Evolutionary conservation across 2,888 invertebrate genomes (phyloP).

Genomic region (Polymixis lichenea): DNA sequence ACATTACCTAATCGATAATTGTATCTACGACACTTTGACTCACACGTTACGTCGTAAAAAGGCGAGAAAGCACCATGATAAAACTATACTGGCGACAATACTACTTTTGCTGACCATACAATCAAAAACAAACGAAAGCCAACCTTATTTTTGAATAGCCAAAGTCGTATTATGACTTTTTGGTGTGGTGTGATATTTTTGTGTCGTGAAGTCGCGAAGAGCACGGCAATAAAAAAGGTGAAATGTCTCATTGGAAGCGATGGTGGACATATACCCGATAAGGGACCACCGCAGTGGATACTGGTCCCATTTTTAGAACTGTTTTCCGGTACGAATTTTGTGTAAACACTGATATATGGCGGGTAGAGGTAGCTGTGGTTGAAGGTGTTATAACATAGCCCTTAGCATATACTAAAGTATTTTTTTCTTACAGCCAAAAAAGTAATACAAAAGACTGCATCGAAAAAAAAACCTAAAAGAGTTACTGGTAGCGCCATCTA

Average conservation of each 20-base stretch:
- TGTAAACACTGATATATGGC: constrained; percentile 63
- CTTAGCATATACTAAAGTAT: background rate
- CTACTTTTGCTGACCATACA: constrained; percentile 18
- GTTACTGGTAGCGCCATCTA: constrained; percentile 47
- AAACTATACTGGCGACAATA: constrained; percentile 80
- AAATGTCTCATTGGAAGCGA: constrained; percentile 89
- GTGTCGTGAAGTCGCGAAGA: constrained; percentile 87
- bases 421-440: background rate
- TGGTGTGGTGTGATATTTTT: constrained; percentile 47
- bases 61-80: constrained; percentile 90
- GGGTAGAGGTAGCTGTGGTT: constrained; percentile 43
- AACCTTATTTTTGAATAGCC: constrained; percentile 53
- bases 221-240: constrained; percentile 89
- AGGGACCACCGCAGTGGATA: constrained; percentile 88
- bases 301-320: constrained; percentile 83
- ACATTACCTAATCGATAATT: constrained; percentile 90
- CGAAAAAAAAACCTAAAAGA: background rate
- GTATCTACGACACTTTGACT: constrained; percentile 89
- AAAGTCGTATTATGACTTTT: constrained; percentile 40
- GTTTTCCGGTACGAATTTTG: constrained; percentile 86
- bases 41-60: constrained; percentile 89
- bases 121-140: constrained; percentile 41
- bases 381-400: constrained; percentile 42
- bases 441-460: no score
- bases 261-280: constrained; percentile 86